A percentile compares a stretch with the other conserved stretches of the same genome.
phyloP scores from a whole-genome alignment of 1,140 invertebrate species.

The Alviniconcha marisindica region DNA sequence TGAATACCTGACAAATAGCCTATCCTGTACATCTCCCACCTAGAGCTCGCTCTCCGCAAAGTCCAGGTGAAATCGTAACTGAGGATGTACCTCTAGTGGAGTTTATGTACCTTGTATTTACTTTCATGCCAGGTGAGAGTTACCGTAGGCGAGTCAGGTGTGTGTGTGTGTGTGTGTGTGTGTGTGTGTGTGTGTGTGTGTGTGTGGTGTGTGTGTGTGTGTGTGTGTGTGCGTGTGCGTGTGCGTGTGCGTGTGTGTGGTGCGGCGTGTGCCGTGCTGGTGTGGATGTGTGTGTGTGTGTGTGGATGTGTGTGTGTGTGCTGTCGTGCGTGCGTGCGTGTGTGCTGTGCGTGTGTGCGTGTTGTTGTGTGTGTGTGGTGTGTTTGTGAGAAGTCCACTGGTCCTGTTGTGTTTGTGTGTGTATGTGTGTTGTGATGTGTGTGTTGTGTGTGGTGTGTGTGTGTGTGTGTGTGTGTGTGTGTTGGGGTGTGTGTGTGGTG shows the following conservation, averaged over 20 bases:
- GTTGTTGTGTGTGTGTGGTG: not conserved
- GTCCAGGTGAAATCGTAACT: no score
- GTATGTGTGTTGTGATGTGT: not conserved
- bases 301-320: not conserved
- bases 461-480: constrained; percentile 2
- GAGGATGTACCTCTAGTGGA: no score
- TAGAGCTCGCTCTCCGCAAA: no score
- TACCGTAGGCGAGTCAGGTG: no score
- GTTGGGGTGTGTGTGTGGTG: not conserved
- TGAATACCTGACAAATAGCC: no score
- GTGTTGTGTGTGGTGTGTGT: not conserved
- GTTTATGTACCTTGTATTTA: no score
- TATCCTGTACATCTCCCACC: no score
- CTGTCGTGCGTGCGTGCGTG: not conserved
- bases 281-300: not conserved
- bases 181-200: constrained; percentile 12
- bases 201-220: not conserved
- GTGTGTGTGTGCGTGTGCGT: constrained; percentile 6
- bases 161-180: constrained; percentile 9
- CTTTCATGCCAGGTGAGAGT: no score
- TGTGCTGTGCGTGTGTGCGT: not conserved
- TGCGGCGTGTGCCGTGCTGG: not conserved
- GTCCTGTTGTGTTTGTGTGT: constrained; percentile 1
- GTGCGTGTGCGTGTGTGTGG: not conserved
- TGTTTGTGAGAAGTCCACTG: no score